These are phyloP conservation scores for Scolopax mira DNA, from an alignment of 2,113 vertebrate species.

Conservation along the genomic window DNA sequence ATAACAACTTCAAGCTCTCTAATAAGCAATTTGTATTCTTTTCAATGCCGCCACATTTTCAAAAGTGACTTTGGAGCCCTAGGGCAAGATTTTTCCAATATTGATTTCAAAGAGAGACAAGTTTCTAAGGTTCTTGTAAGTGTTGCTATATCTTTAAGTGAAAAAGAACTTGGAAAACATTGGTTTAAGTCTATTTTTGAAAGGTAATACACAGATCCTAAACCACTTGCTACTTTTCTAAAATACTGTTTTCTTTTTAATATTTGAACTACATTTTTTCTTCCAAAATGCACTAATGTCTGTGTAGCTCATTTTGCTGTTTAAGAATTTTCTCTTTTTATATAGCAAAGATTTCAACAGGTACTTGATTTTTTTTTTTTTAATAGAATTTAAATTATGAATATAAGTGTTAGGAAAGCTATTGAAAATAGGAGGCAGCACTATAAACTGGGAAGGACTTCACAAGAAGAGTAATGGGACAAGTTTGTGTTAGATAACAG, in stretches of 20 bases:
- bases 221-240: neutral
- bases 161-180: neutral
- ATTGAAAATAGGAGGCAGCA: neutral
- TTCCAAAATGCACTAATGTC: neutral
- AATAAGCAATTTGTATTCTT: neutral
- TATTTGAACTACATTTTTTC: neutral
- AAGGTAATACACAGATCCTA: neutral
- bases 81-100: neutral
- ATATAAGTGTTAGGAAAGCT: neutral
- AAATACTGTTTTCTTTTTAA: neutral
- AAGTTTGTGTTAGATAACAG: slow-evolving; percentile 17
- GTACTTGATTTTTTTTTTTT: neutral
- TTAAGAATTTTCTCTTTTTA: neutral
- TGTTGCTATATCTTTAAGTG: neutral
- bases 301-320: neutral
- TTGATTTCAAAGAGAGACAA: neutral
- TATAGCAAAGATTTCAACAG: neutral
- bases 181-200: neutral
- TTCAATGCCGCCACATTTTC: neutral
- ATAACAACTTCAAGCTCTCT: neutral
- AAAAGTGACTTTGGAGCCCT: neutral
- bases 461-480: neutral
- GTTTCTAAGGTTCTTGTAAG: neutral
- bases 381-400: neutral
- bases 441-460: neutral